Conservation (phyloP, 2,113 vertebrate species). For the Triplophysa siluroides region DNA sequence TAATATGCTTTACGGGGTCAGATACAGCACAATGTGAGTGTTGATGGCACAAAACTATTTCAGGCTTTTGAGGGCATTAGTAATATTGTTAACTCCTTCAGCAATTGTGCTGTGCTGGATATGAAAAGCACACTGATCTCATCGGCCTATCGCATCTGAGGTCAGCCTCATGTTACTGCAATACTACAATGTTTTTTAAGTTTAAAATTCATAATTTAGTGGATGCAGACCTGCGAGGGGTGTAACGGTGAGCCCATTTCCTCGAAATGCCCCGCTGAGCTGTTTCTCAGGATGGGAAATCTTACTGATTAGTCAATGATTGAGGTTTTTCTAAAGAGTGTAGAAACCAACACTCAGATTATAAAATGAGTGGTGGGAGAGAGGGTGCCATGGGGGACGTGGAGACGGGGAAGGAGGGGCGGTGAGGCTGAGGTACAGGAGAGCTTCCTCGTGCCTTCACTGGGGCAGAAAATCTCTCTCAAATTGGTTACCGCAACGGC, state of each 20-base stretch:
- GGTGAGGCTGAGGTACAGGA: conserved; percentile 46
- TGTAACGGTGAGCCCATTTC: neutral
- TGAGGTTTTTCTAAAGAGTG: conserved; percentile 17
- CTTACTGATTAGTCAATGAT: conserved; percentile 43
- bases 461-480: conserved; percentile 80
- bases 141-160: conserved; percentile 12
- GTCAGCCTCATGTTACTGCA: conserved; percentile 4
- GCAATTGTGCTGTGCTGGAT: conserved; percentile 1
- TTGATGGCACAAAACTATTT: conserved; percentile 30
- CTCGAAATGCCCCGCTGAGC: conserved; percentile 1
- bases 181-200: conserved; percentile 11
- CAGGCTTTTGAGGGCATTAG: conserved; percentile 27
- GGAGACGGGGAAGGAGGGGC: neutral
- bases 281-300: conserved; percentile 40
- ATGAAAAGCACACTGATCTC: conserved; percentile 34
- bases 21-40: conserved; percentile 23
- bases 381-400: conserved; percentile 26
- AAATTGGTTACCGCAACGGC: conserved; percentile 79
- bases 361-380: conserved; percentile 13
- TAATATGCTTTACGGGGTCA: conserved; percentile 29
- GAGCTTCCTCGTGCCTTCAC: conserved; percentile 79
- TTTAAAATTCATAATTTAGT: conserved; percentile 20
- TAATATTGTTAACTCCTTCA: conserved; percentile 1
- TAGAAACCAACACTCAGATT: conserved; percentile 35
- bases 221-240: neutral